Evolutionary conservation across 2,797 vertebrate genomes (phyloP).

Genomic region (Sebastes steindachneri): DNA sequence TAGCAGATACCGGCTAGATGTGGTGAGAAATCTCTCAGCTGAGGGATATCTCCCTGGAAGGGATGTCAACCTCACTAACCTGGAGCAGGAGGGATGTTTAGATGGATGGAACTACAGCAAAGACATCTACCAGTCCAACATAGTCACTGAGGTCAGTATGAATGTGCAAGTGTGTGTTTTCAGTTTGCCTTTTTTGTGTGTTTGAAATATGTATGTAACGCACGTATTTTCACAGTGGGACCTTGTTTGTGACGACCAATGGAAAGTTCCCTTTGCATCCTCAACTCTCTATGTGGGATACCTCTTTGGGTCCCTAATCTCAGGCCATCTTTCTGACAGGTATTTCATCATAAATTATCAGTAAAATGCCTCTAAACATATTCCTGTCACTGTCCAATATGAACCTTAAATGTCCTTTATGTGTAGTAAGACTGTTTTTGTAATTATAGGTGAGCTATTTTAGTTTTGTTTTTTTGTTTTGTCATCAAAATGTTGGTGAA

Average conservation of each 20-base stretch:
- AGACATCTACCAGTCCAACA: conserved; percentile 85
- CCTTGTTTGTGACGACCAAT: conserved; percentile 91
- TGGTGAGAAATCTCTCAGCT: conserved; percentile 85
- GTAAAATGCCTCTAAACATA: background rate
- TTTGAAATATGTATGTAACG: background rate
- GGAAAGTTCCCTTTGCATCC: conserved; percentile 91
- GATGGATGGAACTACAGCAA: conserved; percentile 88
- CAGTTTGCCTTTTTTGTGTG: background rate
- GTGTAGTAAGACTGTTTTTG: background rate
- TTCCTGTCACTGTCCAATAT: background rate
- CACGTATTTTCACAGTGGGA: conserved; percentile 84
- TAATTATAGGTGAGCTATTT: background rate
- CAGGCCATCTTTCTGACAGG: conserved; percentile 95
- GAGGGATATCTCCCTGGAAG: conserved; percentile 78
- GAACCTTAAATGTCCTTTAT: background rate
- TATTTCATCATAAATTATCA: conserved; percentile 55
- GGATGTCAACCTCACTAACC: conserved; percentile 82
- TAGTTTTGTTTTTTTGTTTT: background rate
- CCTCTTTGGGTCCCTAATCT: conserved; percentile 90
- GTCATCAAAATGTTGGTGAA: background rate
- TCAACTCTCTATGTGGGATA: conserved; percentile 92
- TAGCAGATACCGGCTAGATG: conserved; percentile 72
- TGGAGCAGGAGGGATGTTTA: conserved; percentile 85
- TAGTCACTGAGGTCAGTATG: conserved; percentile 85
- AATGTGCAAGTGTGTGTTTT: background rate